A percentile compares a stretch with the other conserved stretches of the same genome.
phyloP scores from a whole-genome alignment of 1,140 invertebrate genomes.

The Lasioglossum albipes region DNA sequence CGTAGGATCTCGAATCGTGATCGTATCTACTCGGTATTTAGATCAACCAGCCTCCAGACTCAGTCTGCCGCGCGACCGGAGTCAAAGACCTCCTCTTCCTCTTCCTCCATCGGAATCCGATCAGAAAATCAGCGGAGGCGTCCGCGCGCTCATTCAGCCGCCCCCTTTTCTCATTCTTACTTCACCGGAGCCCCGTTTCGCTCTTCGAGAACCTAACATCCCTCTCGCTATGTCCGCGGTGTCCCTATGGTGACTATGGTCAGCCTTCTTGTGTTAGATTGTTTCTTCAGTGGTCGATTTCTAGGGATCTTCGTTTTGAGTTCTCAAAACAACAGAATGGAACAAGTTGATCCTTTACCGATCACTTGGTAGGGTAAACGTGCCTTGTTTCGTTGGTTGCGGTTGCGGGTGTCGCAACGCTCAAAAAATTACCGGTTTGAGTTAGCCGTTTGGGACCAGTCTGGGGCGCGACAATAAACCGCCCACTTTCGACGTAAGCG shows the following conservation, averaged over 20 bases:
- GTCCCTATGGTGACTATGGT: too few relatives aligned
- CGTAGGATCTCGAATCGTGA: slow-evolving; percentile 51
- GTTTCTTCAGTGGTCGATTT: too few relatives aligned
- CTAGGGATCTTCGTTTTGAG: too few relatives aligned
- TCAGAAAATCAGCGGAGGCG: slow-evolving; percentile 56
- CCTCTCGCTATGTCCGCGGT: background rate
- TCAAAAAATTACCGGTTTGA: too few relatives aligned
- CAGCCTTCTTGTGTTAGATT: too few relatives aligned
- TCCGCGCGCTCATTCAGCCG: slow-evolving; percentile 53
- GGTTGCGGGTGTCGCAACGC: too few relatives aligned
- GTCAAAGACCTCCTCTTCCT: slow-evolving; percentile 56
- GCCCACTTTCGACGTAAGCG: slow-evolving; percentile 25
- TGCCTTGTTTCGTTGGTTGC: too few relatives aligned
- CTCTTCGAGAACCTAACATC: background rate
- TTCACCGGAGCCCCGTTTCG: background rate
- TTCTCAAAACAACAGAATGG: too few relatives aligned
- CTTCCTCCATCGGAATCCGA: slow-evolving; percentile 48
- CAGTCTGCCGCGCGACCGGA: slow-evolving; percentile 50
- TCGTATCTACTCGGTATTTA: slow-evolving; percentile 62
- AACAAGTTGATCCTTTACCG: too few relatives aligned
- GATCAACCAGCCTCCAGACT: slow-evolving; percentile 61
- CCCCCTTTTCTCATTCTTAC: slow-evolving; percentile 14
- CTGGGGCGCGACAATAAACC: slow-evolving; percentile 21
- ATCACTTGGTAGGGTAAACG: too few relatives aligned
- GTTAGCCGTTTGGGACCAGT: background rate